Evolutionary conservation across 2,113 vertebrate species (phyloP), one percentile per base, ranked within the genome.

Genomic region (Cynopterus brachyotis): DNA sequence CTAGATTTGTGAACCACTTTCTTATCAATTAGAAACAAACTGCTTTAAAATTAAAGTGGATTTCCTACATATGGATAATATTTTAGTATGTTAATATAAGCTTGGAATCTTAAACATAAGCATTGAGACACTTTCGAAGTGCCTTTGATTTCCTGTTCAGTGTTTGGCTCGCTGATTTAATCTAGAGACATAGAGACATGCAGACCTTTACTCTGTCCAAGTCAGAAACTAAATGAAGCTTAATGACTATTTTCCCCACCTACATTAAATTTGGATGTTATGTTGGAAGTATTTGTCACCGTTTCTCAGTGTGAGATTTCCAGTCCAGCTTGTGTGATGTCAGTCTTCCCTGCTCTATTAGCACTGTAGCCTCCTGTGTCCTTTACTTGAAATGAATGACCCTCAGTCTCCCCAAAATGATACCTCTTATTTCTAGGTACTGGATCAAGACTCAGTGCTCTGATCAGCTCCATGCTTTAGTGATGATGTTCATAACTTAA

Each of bases 21-120:
- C 86, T 96, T 81, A 79, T 47, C 81, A 96, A 55, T 91, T 89
- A 88, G 83, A 97, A 97, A 92, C 75, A 79, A 96, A 89, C 57
- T 59, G 26, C 72, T 93, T 92, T 82, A 64, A 89, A 97, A 95
- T 82, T 86, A 92, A 96, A 91, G 80, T 75, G 75, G 26, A 80
- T 95, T 94, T 84, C 66, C 67, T 72, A 90, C 4, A 17, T 94
- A 93, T 97, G 64, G 95, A 47, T 95, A 62, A 82, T 81, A 55
- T 55, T 92, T 62, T 72, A 85, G 87, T 17, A 93, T 67, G 53
- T 60, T 88, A 86, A 37, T 93, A 89, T 75, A 73, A 94, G 30
- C 60, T 67, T 89, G 66, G 37, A 69, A 79, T 89, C 82, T 95
- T 94, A 94, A 90, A 80, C 59, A 84, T n/a, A 79, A 28, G 30